Evolutionary conservation across 2,113 vertebrate genomes (phyloP), one percentile per base, ranked within the genome.

Genomic region (Lasiurus borealis): DNA sequence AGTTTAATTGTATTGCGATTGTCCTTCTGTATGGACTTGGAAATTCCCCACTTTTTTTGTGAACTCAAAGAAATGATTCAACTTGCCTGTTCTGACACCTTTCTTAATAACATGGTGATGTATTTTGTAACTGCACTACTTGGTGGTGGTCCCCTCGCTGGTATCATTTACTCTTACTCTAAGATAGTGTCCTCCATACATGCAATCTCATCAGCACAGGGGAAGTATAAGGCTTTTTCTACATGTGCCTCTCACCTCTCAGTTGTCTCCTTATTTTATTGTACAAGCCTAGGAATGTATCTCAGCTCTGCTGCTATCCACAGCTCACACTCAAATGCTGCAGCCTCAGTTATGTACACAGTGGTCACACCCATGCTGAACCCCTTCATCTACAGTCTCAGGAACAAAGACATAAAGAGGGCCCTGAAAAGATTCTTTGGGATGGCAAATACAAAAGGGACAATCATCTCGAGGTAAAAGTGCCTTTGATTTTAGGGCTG

Each of bases 1-100:
- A 62, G 71, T 12, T 86, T 91, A 25, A 85, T 94, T 46, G 18
- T 96, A 19, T 46, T 93, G 50, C 50, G 0, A 0, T 13, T 95
- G 0, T 96, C 81, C 34, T 97, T 96, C 29, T 92, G 91, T 31
- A n/a, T 36, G 78, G 31, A 18, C 23, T 29, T 71, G 23, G 23
- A 78, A 78, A 78, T 78, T 3, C 91, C 83, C 0, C 83, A 93
- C 11, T 86, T 48, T 31, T 80, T 86, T 25, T 93, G 95, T 66
- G 96, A 95, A 57, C 27, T 87, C 12, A 69, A 85, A 25, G 71
- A 94, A 50, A 31, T 96, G 40, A 14, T 95, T 5, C 71, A 73
- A 73, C 40, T 73, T 46, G 71, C 71, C 71, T 73, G 71, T 46
- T 73, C 71, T 73, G 71, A 73, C 71, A 73, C 12, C 13, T 73